Evolutionary conservation across 2,888 invertebrate genomes (phyloP).

Genomic region (Plagodis pulveraria): DNA sequence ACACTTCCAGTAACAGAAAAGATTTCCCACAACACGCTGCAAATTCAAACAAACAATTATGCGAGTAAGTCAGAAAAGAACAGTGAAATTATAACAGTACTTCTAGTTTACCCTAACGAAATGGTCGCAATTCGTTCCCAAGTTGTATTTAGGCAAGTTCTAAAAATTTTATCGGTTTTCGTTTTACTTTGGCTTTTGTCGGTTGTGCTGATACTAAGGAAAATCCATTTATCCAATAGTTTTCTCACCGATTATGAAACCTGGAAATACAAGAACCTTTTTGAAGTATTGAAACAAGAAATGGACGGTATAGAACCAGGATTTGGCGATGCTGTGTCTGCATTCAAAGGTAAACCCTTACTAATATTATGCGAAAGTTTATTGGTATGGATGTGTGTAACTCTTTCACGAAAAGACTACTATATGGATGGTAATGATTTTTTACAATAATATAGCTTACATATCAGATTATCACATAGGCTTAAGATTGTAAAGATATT

Average conservation of each 20-base stretch:
- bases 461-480: too few relatives aligned
- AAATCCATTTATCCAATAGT: conserved; percentile 38
- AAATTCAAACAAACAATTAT: conserved; percentile 1
- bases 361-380: too few relatives aligned
- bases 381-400: too few relatives aligned
- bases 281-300: not conserved
- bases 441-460: too few relatives aligned
- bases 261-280: not conserved
- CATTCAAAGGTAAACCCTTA: conserved; percentile 51
- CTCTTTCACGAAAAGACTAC: too few relatives aligned
- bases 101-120: conserved; percentile 16
- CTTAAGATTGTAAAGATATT: too few relatives aligned
- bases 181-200: conserved; percentile 55
- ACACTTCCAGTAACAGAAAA: conserved; percentile 2
- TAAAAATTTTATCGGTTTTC: conserved; percentile 43
- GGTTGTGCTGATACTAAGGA: conserved; percentile 47
- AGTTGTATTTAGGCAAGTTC: conserved; percentile 34
- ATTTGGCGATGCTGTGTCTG: conserved; percentile 11
- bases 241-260: conserved; percentile 23
- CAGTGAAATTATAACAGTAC: not conserved
- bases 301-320: not conserved
- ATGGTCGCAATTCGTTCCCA: conserved; percentile 5
- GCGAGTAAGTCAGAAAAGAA: conserved; percentile 4
- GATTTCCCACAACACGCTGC: not conserved
- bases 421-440: too few relatives aligned